These are phyloP conservation scores for Petaurus breviceps DNA, from an alignment of 2,113 vertebrate genomes.

Conservation along the genomic window DNA sequence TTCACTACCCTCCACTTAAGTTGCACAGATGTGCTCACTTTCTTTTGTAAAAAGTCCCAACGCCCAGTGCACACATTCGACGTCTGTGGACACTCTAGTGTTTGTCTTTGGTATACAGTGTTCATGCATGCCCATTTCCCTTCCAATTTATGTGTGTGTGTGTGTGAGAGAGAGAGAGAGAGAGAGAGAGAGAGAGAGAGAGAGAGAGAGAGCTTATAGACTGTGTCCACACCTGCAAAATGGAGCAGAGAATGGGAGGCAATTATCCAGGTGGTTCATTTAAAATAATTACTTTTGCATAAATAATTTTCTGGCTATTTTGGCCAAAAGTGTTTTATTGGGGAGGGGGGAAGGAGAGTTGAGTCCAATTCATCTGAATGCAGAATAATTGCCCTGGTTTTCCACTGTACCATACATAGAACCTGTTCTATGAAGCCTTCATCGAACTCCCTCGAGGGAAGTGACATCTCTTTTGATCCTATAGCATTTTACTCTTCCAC, in stretches of 20 bases:
- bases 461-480: background rate
- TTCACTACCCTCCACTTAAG: background rate
- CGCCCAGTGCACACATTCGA: background rate
- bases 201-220: background rate
- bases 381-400: background rate
- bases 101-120: background rate
- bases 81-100: background rate
- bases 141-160: background rate
- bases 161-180: too few species aligned
- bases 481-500: background rate
- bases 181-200: background rate
- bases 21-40: background rate
- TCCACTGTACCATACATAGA: background rate
- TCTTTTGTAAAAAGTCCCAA: background rate
- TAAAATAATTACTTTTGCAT: constrained; percentile 9
- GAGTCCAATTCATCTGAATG: background rate
- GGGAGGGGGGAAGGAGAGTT: background rate
- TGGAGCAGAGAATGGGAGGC: background rate
- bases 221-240: background rate
- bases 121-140: background rate
- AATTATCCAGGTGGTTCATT: constrained; percentile 1
- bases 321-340: background rate
- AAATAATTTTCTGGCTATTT: background rate
- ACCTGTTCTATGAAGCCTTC: background rate
- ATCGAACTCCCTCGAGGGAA: background rate